phyloP scores from a whole-genome alignment of 2,797 vertebrate species.

The Pterois miles region DNA sequence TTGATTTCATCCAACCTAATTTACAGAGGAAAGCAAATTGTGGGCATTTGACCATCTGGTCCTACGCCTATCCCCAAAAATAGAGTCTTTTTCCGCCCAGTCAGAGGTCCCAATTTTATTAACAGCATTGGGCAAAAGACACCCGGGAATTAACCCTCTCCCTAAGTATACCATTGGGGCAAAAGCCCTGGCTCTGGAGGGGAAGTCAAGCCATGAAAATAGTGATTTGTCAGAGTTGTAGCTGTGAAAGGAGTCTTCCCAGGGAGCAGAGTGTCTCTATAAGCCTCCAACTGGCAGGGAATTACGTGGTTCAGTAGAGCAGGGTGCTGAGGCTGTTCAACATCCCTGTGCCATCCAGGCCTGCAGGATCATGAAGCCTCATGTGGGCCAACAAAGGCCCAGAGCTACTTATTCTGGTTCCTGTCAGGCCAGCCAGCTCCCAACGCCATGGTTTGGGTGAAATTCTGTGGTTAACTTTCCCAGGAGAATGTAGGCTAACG shows the following conservation, averaged over 20 bases:
- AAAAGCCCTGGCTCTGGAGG: slow-evolving; percentile 47
- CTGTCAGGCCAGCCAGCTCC: slow-evolving; percentile 47
- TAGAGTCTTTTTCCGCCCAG: slow-evolving; percentile 75
- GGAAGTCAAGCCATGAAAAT: slow-evolving; percentile 73
- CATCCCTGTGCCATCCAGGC: slow-evolving; percentile 58
- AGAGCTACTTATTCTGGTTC: slow-evolving; percentile 61
- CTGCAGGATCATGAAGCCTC: slow-evolving; percentile 50
- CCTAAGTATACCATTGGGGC: slow-evolving; percentile 58
- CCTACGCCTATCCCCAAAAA: slow-evolving; percentile 64
- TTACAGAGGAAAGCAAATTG: slow-evolving; percentile 76
- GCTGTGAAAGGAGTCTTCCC: slow-evolving; percentile 71
- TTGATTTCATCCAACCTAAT: slow-evolving; percentile 76
- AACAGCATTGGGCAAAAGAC: slow-evolving; percentile 71
- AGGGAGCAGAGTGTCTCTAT: slow-evolving; percentile 50
- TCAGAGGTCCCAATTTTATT: slow-evolving; percentile 79
- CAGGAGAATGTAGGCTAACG: slow-evolving; percentile 10
- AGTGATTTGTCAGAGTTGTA: slow-evolving; percentile 76
- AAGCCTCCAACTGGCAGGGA: slow-evolving; percentile 72
- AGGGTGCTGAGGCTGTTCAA: slow-evolving; percentile 59
- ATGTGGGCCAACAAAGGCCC: slow-evolving; percentile 44
- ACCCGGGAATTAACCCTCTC: slow-evolving; percentile 73
- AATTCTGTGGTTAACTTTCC: slow-evolving; percentile 39
- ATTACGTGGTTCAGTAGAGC: slow-evolving; percentile 80
- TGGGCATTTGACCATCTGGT: slow-evolving; percentile 82
- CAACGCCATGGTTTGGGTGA: slow-evolving; percentile 27